Evolutionary conservation across 2,888 invertebrate species (phyloP).

Genomic region (Nemoura dubitans): DNA sequence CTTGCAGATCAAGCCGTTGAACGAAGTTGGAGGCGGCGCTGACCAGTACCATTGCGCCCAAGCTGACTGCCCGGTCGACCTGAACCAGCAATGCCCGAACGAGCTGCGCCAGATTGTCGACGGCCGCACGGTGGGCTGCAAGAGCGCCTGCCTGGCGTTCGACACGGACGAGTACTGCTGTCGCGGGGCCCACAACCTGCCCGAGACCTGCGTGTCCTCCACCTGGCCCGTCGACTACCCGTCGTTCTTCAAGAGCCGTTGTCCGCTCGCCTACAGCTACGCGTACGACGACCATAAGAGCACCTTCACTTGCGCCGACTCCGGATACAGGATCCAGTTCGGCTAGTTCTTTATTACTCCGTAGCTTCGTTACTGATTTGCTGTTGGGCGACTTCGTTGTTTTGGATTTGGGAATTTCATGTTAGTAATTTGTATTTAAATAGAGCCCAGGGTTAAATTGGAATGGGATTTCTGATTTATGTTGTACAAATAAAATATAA

Average conservation of each 20-base stretch:
- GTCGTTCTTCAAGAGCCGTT: constrained; percentile 60
- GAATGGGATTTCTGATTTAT: background rate
- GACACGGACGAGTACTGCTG: constrained; percentile 63
- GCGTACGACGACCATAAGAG: constrained; percentile 65
- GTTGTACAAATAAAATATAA: constrained; percentile 9
- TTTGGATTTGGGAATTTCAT: background rate
- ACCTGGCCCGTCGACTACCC: constrained; percentile 60
- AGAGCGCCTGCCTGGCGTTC: constrained; percentile 62
- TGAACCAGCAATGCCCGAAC: constrained; percentile 59
- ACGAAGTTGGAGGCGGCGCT: background rate
- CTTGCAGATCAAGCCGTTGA: background rate
- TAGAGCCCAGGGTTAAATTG: background rate
- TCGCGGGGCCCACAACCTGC: constrained; percentile 58
- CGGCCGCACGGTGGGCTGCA: constrained; percentile 59
- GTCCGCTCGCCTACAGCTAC: constrained; percentile 65
- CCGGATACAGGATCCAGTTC: constrained; percentile 35
- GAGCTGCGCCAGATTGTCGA: constrained; percentile 53
- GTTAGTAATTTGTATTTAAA: too few species aligned
- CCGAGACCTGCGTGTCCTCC: constrained; percentile 59
- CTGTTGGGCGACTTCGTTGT: background rate
- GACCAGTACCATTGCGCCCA: constrained; percentile 58
- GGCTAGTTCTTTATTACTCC: background rate
- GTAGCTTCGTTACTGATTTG: background rate
- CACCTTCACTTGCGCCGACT: constrained; percentile 60
- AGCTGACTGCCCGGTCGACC: constrained; percentile 57